These are phyloP conservation scores for Lophotis ruficrista DNA, from an alignment of 2,113 vertebrate genomes.

Conservation along the genomic window DNA sequence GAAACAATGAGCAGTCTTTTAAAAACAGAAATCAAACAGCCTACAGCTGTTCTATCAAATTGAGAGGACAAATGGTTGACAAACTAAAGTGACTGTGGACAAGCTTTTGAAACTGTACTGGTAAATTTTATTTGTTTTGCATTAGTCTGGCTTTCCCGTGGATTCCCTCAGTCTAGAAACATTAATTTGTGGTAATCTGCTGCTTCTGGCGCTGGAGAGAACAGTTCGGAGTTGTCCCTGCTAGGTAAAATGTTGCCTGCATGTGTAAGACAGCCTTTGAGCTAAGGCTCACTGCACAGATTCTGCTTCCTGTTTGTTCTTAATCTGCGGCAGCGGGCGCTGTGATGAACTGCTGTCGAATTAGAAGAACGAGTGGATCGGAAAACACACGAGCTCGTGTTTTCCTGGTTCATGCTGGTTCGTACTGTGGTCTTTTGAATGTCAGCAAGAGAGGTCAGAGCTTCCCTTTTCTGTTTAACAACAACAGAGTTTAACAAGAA, in stretches of 20 bases:
- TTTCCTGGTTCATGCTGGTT: neutral
- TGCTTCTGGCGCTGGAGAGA: neutral
- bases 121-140: neutral
- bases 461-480: neutral
- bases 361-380: fast-evolving
- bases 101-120: neutral
- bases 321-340: neutral
- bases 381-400: neutral
- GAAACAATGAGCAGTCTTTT: neutral
- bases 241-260: neutral
- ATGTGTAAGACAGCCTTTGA: neutral
- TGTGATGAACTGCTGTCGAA: neutral
- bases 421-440: neutral
- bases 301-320: neutral
- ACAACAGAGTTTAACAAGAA: neutral
- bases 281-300: neutral
- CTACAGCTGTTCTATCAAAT: neutral
- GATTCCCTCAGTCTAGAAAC: neutral
- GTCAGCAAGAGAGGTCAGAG: neutral
- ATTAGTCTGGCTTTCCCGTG: neutral
- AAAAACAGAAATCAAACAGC: neutral
- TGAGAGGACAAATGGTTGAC: neutral
- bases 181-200: neutral
- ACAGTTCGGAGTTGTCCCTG: neutral
- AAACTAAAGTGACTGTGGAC: neutral